A percentile compares a stretch with the other conserved stretches of the same genome.
phyloP scores from a whole-genome alignment of 2,888 invertebrate species.

The Terebella lapidaria region DNA sequence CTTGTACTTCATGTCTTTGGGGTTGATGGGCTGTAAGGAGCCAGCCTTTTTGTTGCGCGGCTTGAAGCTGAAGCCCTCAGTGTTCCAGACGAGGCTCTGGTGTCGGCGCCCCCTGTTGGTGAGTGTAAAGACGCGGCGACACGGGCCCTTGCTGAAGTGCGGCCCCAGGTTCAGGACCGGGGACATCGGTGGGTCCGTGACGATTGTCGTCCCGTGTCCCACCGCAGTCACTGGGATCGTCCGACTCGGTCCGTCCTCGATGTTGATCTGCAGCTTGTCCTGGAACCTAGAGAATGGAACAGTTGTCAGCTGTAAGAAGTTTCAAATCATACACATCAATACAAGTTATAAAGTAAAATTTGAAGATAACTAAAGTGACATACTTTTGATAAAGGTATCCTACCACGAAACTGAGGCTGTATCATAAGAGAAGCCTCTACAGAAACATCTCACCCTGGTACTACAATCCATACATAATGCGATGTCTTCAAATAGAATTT shows the following conservation, averaged over 20 bases:
- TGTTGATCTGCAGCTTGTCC: slow-evolving; percentile 49
- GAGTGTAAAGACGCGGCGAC: slow-evolving; percentile 41
- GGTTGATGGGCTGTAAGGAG: slow-evolving; percentile 30
- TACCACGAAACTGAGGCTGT: no score
- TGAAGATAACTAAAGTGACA: no score
- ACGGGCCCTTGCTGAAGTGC: slow-evolving; percentile 57
- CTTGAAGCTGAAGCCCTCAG: slow-evolving; percentile 45
- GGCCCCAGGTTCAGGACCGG: slow-evolving; percentile 61
- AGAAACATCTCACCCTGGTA: no score
- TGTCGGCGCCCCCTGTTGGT: slow-evolving; percentile 52
- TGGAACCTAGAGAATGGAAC: slow-evolving; percentile 40
- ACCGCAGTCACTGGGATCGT: slow-evolving; percentile 58
- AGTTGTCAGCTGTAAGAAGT: neutral
- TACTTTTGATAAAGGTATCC: no score
- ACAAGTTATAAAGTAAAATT: no score
- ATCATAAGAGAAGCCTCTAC: no score
- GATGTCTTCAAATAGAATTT: no score
- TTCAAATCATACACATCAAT: no score
- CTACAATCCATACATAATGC: no score
- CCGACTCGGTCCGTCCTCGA: slow-evolving; percentile 54
- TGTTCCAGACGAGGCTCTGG: slow-evolving; percentile 52
- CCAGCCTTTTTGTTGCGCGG: slow-evolving; percentile 26
- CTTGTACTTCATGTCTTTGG: slow-evolving; percentile 41
- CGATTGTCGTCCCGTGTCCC: slow-evolving; percentile 66
- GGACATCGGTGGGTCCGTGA: slow-evolving; percentile 61